Evolutionary conservation across 1,140 invertebrate genomes (phyloP), one percentile per base, ranked within the genome.

Genomic region (Luehdorfia chinensis): DNA sequence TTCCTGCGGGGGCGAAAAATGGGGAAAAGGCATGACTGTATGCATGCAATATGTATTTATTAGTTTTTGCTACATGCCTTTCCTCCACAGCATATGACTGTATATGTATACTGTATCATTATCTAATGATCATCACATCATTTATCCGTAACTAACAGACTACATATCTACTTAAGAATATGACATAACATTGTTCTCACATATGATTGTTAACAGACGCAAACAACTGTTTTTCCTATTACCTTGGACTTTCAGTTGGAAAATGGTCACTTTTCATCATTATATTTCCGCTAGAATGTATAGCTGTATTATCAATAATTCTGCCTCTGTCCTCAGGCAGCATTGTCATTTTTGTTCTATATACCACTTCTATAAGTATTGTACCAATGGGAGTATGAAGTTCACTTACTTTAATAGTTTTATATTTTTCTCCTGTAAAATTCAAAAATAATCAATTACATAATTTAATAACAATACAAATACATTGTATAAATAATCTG

Each of bases 191-290:
- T 21, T 21, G 19, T n/a, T n/a, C n/a, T n/a, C n/a, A n/a, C n/a
- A n/a, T n/a, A n/a, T n/a, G n/a, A n/a, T n/a, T 14, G 13, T 3
- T 14, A 13, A 14, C 3, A 15, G 0, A 33, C 8, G 4, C 0
- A 33, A n/a, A n/a, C 19, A 2, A 21, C 2, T 21, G 19, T 21
- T 6, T 43, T 3, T 36, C 14, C 23, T 46, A 48, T 53, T 52
- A 78, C 71, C 71, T 78, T 33, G 76, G 75, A 36, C 66, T 81
- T 33, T 84, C 80, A 23, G 55, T 70, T 2, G 64, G 60, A 32
- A 84, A 84, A 54, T 84, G 80, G 50, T 84, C 77, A 55, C 75
- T 83, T 48, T 80, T 80, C 2, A 83, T 62, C 70, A 79, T 77
- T 3, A 83, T 79, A 6, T 66, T 55, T 5, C 31, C 50, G 19